These are phyloP conservation scores for Daktulosphaira vitifoliae DNA, from an alignment of 1,140 invertebrate species.

Conservation along the genomic window DNA sequence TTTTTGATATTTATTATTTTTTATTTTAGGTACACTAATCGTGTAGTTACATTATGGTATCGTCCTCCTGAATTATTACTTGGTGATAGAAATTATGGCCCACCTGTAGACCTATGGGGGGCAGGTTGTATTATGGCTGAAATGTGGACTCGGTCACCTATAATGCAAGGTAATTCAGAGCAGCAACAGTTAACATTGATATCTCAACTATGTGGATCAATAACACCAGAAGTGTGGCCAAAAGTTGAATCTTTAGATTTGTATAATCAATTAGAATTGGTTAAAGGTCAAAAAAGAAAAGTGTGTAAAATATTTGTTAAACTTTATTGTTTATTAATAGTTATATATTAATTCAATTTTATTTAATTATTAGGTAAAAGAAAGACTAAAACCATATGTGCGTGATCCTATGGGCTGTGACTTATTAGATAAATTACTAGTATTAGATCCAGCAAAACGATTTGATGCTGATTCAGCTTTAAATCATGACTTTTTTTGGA, in stretches of 20 bases:
- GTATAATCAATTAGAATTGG: conserved; percentile 83
- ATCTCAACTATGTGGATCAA: conserved; percentile 92
- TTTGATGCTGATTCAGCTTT: conserved; percentile 85
- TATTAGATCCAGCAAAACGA: conserved; percentile 83
- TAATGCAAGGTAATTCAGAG: conserved; percentile 82
- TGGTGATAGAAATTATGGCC: conserved; percentile 91
- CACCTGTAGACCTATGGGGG: conserved; percentile 96
- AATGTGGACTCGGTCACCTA: conserved; percentile 88
- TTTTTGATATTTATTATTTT: conserved; percentile 32
- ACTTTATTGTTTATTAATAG: neutral
- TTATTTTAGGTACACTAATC: conserved; percentile 76
- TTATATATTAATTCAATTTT: neutral
- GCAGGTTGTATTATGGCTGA: conserved; percentile 99
- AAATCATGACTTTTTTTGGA: conserved; percentile 98
- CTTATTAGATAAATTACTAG: conserved; percentile 84
- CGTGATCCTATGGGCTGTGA: conserved; percentile 89
- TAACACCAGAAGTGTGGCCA: conserved; percentile 89
- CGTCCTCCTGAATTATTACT: conserved; percentile 80
- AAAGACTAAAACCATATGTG: conserved; percentile 81
- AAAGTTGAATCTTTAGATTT: conserved; percentile 87
- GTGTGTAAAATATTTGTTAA: conserved; percentile 43
- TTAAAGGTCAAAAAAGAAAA: conserved; percentile 83
- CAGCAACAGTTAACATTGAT: conserved; percentile 93
- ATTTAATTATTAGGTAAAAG: conserved; percentile 56
- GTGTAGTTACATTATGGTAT: conserved; percentile 98